These are phyloP conservation scores for Petrocephalus zakoni DNA, from an alignment of 2,113 vertebrate species.

Conservation along the genomic window DNA sequence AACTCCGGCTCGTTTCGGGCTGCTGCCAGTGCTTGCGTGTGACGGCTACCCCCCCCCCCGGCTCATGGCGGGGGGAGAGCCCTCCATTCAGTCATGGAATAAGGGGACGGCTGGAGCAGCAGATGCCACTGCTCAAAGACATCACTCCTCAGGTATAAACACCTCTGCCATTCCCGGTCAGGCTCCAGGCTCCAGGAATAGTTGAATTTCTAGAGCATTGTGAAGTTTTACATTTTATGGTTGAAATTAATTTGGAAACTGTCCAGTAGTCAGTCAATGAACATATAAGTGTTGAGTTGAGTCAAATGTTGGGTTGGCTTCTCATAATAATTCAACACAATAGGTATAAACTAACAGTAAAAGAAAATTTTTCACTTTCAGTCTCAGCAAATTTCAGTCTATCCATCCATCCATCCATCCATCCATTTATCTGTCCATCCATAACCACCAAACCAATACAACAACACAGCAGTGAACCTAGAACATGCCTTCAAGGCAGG, in stretches of 20 bases:
- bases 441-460: not conserved
- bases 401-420: not conserved
- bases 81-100: not conserved
- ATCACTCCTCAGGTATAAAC: not conserved
- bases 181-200: not conserved
- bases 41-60: slow-evolving; percentile 15
- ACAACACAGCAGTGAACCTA: not conserved
- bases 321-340: not conserved
- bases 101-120: not conserved
- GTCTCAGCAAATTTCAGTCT: not conserved
- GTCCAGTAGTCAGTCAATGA: not conserved
- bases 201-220: not conserved
- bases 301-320: not conserved
- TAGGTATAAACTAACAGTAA: not conserved
- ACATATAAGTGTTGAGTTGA: not conserved
- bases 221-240: not conserved
- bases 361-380: not conserved
- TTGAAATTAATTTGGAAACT: not conserved
- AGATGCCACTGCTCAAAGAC: not conserved
- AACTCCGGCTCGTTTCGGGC: slow-evolving; percentile 55
- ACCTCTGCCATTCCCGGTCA: not conserved
- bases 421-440: not conserved
- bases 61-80: not conserved
- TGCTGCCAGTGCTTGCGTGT: slow-evolving; percentile 34
- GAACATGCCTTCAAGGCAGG: not conserved